Evolutionary conservation across 1,140 invertebrate genomes (phyloP).

Genomic region (Cephus cinctus): DNA sequence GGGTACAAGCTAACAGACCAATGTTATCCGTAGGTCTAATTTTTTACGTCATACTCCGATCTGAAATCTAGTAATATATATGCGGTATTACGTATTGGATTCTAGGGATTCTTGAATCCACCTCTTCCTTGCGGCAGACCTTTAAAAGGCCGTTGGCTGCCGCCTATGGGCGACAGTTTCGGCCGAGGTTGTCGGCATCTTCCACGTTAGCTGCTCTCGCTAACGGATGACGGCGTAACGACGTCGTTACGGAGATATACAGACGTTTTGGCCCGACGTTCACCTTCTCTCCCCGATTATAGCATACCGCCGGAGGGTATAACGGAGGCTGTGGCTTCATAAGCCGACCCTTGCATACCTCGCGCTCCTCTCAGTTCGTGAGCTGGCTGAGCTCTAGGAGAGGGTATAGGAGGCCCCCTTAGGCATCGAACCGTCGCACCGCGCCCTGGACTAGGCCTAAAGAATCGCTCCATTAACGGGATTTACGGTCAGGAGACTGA

Average conservation of each 20-base stretch:
- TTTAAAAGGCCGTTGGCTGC: no score
- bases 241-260: constrained; percentile 44
- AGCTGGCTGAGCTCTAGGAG: no score
- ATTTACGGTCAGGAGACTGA: constrained; percentile 31
- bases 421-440: constrained; percentile 15
- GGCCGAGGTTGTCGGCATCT: neutral
- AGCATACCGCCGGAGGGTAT: constrained; percentile 28
- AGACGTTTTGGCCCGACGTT: constrained; percentile 31
- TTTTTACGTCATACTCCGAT: no score
- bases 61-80: no score
- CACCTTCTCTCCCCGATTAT: constrained; percentile 32
- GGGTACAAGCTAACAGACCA: no score
- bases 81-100: no score
- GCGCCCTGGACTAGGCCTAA: constrained; percentile 25
- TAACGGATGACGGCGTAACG: constrained; percentile 38
- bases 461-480: constrained; percentile 40
- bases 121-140: no score
- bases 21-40: no score
- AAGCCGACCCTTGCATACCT: constrained; percentile 34
- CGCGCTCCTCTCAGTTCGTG: no score
- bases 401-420: no score
- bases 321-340: constrained; percentile 35
- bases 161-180: neutral
- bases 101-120: no score
- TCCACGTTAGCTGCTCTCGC: neutral